phyloP scores from a whole-genome alignment of 2,797 vertebrate genomes.

The Microctenopoma stevenorrisi region DNA sequence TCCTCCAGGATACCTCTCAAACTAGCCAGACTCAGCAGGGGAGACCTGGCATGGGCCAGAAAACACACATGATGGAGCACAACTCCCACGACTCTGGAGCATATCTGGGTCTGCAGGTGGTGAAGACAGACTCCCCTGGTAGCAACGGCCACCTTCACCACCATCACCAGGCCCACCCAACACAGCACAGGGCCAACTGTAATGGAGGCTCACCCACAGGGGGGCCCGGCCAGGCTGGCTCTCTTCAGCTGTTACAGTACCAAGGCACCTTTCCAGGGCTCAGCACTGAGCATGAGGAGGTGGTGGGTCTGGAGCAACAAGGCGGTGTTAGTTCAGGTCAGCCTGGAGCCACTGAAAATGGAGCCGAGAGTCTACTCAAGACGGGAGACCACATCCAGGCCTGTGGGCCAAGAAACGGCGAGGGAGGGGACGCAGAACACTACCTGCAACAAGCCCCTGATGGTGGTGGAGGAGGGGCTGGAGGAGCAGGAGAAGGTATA shows the following conservation, averaged over 20 bases:
- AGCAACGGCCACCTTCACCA: constrained; percentile 83
- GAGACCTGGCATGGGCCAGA: constrained; percentile 78
- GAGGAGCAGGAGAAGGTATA: constrained; percentile 71
- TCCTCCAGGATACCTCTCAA: constrained; percentile 94
- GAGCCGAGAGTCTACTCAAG: constrained; percentile 90
- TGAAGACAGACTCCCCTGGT: constrained; percentile 92
- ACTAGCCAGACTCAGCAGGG: constrained; percentile 81
- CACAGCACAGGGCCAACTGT: constrained; percentile 90
- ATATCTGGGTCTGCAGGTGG: constrained; percentile 85
- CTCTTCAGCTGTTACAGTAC: constrained; percentile 97
- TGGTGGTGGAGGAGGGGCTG: constrained; percentile 72
- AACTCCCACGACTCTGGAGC: constrained; percentile 82
- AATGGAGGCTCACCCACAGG: constrained; percentile 92
- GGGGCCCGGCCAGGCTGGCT: constrained; percentile 78
- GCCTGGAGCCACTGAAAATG: constrained; percentile 75
- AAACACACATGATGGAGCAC: constrained; percentile 85
- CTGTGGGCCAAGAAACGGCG: constrained; percentile 85
- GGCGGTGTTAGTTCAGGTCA: constrained; percentile 72
- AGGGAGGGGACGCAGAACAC: constrained; percentile 87
- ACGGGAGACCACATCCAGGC: constrained; percentile 91
- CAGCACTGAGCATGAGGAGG: constrained; percentile 91
- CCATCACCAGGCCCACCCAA: constrained; percentile 80
- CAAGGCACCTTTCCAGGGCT: constrained; percentile 92
- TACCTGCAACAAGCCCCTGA: constrained; percentile 89
- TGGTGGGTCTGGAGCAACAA: constrained; percentile 89